These are phyloP conservation scores for Hesperophylax magnus DNA, from an alignment of 1,140 invertebrate genomes.

Conservation along the genomic window DNA sequence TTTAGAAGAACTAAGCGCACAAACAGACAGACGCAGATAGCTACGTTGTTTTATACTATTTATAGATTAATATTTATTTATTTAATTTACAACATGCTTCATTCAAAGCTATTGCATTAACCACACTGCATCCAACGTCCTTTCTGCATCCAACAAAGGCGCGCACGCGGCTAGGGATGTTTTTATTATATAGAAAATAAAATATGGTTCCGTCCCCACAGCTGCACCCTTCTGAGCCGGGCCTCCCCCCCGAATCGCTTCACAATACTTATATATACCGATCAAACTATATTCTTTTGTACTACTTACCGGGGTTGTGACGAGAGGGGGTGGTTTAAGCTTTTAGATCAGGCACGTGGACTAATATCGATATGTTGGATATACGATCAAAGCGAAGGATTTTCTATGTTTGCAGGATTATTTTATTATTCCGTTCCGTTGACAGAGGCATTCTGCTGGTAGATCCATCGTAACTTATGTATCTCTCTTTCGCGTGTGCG, in stretches of 20 bases:
- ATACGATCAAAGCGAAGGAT: background rate
- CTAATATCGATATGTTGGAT: slow-evolving; percentile 39
- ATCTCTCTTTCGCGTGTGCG: too few relatives aligned
- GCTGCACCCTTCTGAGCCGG: slow-evolving; percentile 49
- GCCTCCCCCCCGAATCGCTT: slow-evolving; percentile 34
- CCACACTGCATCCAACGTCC: background rate
- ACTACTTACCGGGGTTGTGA: slow-evolving; percentile 38
- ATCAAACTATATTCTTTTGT: slow-evolving; percentile 55
- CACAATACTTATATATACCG: slow-evolving; percentile 45
- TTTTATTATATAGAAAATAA: slow-evolving; percentile 40
- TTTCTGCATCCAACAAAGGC: slow-evolving; percentile 14
- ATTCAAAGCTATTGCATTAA: background rate
- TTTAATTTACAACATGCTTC: background rate
- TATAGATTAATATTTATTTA: background rate
- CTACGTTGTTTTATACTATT: too few relatives aligned
- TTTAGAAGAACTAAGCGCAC: too few relatives aligned
- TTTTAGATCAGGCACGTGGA: slow-evolving; percentile 42
- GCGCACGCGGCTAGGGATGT: slow-evolving; percentile 37
- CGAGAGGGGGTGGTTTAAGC: background rate
- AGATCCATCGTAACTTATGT: too few relatives aligned
- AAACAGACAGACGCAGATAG: too few relatives aligned
- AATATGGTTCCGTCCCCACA: slow-evolving; percentile 26
- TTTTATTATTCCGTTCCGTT: background rate
- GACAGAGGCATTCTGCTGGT: too few relatives aligned
- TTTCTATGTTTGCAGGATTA: slow-evolving; percentile 3